phyloP scores from a whole-genome alignment of 2,888 invertebrate genomes.

The Chirona hameri region DNA sequence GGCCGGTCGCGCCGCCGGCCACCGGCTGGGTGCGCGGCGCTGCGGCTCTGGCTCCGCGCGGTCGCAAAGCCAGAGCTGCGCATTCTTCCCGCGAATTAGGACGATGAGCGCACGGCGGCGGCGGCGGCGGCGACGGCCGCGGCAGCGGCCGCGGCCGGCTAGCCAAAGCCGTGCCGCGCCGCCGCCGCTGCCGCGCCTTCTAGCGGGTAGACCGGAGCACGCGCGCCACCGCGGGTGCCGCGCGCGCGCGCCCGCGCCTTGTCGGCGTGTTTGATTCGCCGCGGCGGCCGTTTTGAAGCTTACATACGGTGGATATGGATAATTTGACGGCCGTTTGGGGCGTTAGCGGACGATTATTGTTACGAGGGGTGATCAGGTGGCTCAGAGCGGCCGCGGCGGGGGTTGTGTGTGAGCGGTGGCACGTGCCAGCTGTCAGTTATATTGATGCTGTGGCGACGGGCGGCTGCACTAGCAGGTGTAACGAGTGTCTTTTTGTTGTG shows the following conservation, averaged over 20 bases:
- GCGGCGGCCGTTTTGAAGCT: slow-evolving; percentile 25
- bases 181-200: not conserved
- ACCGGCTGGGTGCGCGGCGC: not conserved
- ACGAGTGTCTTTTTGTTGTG: not conserved
- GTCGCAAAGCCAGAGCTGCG: not conserved
- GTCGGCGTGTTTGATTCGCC: slow-evolving; percentile 9
- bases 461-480: not conserved
- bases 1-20: not conserved
- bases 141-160: no score
- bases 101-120: not conserved
- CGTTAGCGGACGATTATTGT: slow-evolving; percentile 7
- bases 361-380: not conserved
- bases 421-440: slow-evolving; percentile 7
- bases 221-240: not conserved
- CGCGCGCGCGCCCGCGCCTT: not conserved
- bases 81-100: not conserved
- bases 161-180: no score
- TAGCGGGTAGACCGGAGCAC: slow-evolving; percentile 5
- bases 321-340: slow-evolving; percentile 5
- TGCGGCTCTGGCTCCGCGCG: not conserved
- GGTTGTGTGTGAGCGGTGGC: not conserved
- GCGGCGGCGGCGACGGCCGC: not conserved
- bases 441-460: not conserved
- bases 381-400: not conserved
- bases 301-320: slow-evolving; percentile 14